Percentiles rank a stretch among this genome's conserved stretches.
These are phyloP conservation scores for Parus major DNA, from an alignment of 2,113 vertebrate genomes.

Conservation along the genomic window DNA sequence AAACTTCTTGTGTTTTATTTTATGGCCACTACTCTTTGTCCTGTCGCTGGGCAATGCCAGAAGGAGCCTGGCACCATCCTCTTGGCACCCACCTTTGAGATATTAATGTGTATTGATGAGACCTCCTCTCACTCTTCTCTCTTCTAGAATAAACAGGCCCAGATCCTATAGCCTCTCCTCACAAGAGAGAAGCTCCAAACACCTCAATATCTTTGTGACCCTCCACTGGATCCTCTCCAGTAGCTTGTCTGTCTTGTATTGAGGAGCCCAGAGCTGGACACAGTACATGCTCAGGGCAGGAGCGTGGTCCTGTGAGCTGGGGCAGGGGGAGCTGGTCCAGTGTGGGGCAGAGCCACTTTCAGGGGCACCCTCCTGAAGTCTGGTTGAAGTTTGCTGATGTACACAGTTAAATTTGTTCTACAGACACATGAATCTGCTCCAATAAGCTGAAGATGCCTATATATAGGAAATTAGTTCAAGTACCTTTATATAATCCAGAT, in stretches of 20 bases:
- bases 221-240: not conserved
- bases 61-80: not conserved
- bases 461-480: not conserved
- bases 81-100: not conserved
- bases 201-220: not conserved
- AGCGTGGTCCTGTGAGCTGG: rapidly evolving
- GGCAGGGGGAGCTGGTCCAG: not conserved
- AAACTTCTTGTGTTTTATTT: not conserved
- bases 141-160: not conserved
- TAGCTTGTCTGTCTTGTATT: not conserved
- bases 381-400: not conserved
- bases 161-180: not conserved
- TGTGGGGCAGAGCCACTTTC: rapidly evolving
- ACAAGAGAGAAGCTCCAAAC: not conserved
- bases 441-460: not conserved
- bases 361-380: not conserved
- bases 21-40: not conserved
- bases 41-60: too few species aligned
- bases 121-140: not conserved
- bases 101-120: not conserved
- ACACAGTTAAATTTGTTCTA: rapidly evolving
- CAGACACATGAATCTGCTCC: not conserved
- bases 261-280: not conserved
- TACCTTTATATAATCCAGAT: not conserved
- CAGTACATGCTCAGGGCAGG: not conserved